A percentile compares a stretch with the other conserved stretches of the same genome.
Conservation (phyloP, 2,888 invertebrate genomes). For the Limenitis camilla region DNA sequence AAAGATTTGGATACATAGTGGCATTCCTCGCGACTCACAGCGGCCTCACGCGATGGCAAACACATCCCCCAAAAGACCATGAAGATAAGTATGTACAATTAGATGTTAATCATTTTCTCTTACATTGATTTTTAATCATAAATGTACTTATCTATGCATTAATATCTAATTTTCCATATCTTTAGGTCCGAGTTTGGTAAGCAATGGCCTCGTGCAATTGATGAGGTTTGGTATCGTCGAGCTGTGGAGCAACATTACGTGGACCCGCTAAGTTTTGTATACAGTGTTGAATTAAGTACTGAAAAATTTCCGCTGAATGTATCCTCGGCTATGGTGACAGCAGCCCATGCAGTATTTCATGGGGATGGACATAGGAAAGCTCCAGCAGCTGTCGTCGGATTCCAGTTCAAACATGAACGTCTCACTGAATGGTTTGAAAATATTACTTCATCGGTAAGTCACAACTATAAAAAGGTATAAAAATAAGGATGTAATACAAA, state of each 20-base stretch:
- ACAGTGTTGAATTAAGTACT: slow-evolving; percentile 65
- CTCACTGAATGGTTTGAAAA: slow-evolving; percentile 85
- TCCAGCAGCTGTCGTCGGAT: slow-evolving; percentile 81
- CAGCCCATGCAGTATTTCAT: slow-evolving; percentile 88
- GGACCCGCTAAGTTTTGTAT: slow-evolving; percentile 86
- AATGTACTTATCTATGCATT: not conserved
- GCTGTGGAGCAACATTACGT: slow-evolving; percentile 90
- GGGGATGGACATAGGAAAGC: slow-evolving; percentile 74
- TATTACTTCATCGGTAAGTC: slow-evolving; percentile 81
- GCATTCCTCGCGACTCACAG: slow-evolving; percentile 93
- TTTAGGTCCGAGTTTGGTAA: slow-evolving; percentile 81
- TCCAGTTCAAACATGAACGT: slow-evolving; percentile 87
- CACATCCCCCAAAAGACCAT: slow-evolving; percentile 67
- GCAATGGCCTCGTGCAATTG: slow-evolving; percentile 84
- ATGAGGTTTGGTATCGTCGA: slow-evolving; percentile 91
- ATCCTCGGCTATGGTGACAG: slow-evolving; percentile 84
- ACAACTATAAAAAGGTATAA: not conserved
- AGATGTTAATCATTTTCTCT: not conserved
- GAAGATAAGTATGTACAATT: slow-evolving; percentile 50
- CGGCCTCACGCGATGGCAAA: slow-evolving; percentile 92
- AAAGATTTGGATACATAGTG: slow-evolving; percentile 87
- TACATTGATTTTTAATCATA: not conserved
- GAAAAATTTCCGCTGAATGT: slow-evolving; percentile 70
- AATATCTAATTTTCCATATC: not conserved
- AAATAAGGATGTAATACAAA: no score